Evolutionary conservation across 2,888 invertebrate genomes (phyloP).

Genomic region (Platycnemis pennipes): DNA sequence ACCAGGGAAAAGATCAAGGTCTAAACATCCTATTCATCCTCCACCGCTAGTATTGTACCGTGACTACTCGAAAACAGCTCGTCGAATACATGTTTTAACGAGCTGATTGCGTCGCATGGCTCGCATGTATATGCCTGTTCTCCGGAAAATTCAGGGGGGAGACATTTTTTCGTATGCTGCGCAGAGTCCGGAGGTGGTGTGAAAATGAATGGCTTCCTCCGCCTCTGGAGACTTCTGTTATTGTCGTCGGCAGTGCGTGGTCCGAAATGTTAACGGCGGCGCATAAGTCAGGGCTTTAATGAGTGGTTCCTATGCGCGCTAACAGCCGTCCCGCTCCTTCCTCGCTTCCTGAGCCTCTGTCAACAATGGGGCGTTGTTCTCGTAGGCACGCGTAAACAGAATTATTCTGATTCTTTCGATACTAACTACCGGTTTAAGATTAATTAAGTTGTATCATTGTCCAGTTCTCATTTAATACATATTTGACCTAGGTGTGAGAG

Average conservation of each 20-base stretch:
- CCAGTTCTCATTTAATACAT: neutral
- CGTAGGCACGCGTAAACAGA: neutral
- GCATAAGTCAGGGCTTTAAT: neutral
- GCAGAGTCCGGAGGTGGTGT: neutral
- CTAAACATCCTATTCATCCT: too few species aligned
- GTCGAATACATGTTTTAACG: too few species aligned
- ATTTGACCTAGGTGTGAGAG: neutral
- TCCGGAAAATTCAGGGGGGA: neutral
- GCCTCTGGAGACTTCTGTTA: neutral
- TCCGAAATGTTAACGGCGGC: neutral
- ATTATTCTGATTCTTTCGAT: neutral
- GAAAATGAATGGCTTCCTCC: neutral
- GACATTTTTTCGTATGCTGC: too few species aligned
- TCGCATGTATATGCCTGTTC: too few species aligned
- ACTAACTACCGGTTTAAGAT: neutral
- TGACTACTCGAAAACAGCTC: too few species aligned
- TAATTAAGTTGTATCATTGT: neutral
- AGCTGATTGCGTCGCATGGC: too few species aligned
- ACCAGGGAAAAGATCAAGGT: too few species aligned
- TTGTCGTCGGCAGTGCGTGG: neutral
- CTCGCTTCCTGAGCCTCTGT: neutral
- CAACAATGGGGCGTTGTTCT: neutral
- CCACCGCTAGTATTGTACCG: too few species aligned
- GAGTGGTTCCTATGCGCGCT: neutral
- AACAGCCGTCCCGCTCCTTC: neutral